Percentiles rank a stretch among this genome's conserved stretches.
phyloP scores from a whole-genome alignment of 2,113 vertebrate species.

The Hucho hucho region DNA sequence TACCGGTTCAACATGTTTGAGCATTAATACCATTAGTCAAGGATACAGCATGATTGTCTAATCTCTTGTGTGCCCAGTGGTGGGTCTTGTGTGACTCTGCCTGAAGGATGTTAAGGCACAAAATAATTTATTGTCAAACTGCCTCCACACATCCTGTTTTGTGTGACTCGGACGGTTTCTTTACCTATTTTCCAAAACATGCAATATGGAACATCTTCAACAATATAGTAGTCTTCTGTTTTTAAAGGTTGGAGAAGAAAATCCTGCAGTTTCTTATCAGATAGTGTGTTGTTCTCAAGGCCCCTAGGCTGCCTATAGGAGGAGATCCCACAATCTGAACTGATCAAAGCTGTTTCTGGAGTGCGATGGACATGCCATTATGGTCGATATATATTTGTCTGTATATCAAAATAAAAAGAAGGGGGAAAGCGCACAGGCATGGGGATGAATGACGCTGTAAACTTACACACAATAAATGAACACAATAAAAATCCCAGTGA shows the following conservation, averaged over 20 bases:
- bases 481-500: neutral
- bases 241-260: neutral
- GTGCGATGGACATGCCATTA: neutral
- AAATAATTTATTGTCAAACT: conserved; percentile 31
- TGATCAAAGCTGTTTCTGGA: neutral
- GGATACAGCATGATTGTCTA: conserved; percentile 26
- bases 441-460: neutral
- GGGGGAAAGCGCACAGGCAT: neutral
- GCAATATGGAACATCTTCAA: neutral
- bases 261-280: neutral
- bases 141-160: conserved; percentile 31
- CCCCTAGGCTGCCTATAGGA: neutral
- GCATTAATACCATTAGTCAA: conserved; percentile 33
- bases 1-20: conserved; percentile 19
- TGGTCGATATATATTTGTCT: neutral
- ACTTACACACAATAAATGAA: neutral
- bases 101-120: conserved; percentile 2
- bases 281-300: neutral
- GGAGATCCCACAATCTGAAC: neutral
- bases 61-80: conserved; percentile 35
- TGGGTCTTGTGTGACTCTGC: conserved; percentile 11
- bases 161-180: neutral
- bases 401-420: neutral
- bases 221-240: neutral
- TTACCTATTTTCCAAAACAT: neutral